These are phyloP conservation scores for Thermophis baileyi DNA, from an alignment of 2,113 vertebrate genomes.

Conservation along the genomic window DNA sequence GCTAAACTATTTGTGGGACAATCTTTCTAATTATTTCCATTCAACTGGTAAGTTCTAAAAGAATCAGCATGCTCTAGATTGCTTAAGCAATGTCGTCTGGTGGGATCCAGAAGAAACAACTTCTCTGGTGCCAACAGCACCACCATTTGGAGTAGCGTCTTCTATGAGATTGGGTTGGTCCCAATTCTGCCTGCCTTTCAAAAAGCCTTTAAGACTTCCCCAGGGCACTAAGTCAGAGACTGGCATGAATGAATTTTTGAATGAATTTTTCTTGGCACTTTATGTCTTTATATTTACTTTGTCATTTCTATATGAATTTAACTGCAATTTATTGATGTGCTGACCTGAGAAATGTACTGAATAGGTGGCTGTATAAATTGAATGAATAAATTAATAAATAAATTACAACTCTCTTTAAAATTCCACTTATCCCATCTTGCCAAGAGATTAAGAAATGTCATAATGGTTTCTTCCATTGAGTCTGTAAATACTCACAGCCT, in stretches of 20 bases:
- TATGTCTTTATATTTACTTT: background rate
- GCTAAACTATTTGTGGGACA: background rate
- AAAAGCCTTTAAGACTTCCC: background rate
- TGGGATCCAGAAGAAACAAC: background rate
- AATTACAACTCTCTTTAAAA: background rate
- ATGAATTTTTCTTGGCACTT: background rate
- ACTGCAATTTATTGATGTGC: background rate
- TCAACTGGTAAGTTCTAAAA: background rate
- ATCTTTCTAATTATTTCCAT: background rate
- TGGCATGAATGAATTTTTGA: background rate
- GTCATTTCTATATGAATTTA: background rate
- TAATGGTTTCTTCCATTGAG: background rate
- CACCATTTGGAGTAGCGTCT: background rate
- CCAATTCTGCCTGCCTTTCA: background rate
- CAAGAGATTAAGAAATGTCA: background rate
- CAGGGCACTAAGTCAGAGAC: background rate
- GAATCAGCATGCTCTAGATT: background rate
- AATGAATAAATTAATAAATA: background rate
- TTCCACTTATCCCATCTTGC: background rate
- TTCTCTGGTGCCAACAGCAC: background rate
- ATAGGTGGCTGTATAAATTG: background rate
- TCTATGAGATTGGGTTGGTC: background rate
- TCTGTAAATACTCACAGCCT: conserved; percentile 80
- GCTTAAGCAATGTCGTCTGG: background rate
- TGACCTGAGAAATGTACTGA: background rate